Percentiles rank a stretch among this genome's conserved stretches.
Conservation (phyloP, 2,888 invertebrate species). For the Dromius quadrimaculatus region DNA sequence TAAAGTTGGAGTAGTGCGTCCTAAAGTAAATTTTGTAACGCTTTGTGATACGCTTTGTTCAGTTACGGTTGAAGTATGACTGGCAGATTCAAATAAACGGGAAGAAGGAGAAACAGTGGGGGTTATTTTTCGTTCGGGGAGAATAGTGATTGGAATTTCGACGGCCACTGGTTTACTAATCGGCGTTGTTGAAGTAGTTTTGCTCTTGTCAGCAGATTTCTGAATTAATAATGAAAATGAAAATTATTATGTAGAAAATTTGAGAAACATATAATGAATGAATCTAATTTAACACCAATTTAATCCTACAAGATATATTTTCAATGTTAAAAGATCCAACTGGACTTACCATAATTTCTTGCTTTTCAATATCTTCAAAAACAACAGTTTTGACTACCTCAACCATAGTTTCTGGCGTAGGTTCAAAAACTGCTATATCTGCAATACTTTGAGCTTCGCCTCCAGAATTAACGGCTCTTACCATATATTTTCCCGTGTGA, state of each 20-base stretch:
- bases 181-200: constrained; percentile 40
- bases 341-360: constrained; percentile 66
- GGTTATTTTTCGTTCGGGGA: constrained; percentile 52
- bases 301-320: too few relatives aligned
- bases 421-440: constrained; percentile 80
- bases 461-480: constrained; percentile 78
- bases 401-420: constrained; percentile 76
- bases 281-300: not conserved
- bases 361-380: constrained; percentile 70
- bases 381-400: constrained; percentile 77
- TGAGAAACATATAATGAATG: not conserved
- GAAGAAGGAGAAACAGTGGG: constrained; percentile 50
- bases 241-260: constrained; percentile 11
- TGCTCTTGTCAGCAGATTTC: constrained; percentile 46
- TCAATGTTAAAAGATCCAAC: not conserved
- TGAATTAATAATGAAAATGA: constrained; percentile 49
- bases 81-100: constrained; percentile 55
- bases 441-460: constrained; percentile 88
- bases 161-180: constrained; percentile 49
- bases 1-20: constrained; percentile 62
- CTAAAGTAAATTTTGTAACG: constrained; percentile 63
- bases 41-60: constrained; percentile 63
- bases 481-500: constrained; percentile 84
- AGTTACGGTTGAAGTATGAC: constrained; percentile 60
- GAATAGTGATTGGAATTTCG: constrained; percentile 38